Evolutionary conservation across 2,888 invertebrate species (phyloP), one percentile per base, ranked within the genome.

Genomic region (Crossocerus cetratus): DNA sequence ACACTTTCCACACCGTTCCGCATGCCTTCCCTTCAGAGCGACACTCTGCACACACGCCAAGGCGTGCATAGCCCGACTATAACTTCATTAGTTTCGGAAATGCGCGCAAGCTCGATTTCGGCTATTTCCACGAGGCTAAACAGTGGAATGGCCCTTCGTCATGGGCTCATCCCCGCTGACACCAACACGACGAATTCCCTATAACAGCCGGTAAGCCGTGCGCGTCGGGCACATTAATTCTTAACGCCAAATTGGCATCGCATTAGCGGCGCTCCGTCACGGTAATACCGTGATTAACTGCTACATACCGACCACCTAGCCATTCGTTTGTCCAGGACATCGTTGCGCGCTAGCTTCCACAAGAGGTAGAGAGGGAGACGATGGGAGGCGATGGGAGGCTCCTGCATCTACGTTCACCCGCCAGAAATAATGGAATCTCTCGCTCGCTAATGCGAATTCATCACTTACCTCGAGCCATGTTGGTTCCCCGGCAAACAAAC

Each of bases 221-320:
- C 67, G 66, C 65, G 64, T 67, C 59, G 74, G 74, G 44, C 76
- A 72, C 81, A 80, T 83, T 83, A 84, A 84, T 84, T 81, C 85
- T 80, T 81, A 79, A 83, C 79, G 78, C 75, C 77, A 77, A 83
- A 83, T 84, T 82, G 83, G 82, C 81, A 77, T 81, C 78, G 74
- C 82, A 76, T 78, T 81, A 81, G 74, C 78, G 69, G 70, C 61
- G 74, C 71, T 83, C 78, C 77, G 81, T 82, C 82, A 83, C 67
- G 68, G 75, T 82, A 82, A 82, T 81, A 69, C 83, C 72, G 55
- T 83, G 82, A 82, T 82, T 83, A 82, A 82, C 81, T 74, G 69
- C 72, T 62, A 75, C 72, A 70, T 59, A 69, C 54, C 63, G 57
- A 20, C 57, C 22, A 59, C 65, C 59, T 42, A 64, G 71, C 72